Conservation (phyloP, 2,888 invertebrate genomes). For the Lasioglossum vierecki region DNA sequence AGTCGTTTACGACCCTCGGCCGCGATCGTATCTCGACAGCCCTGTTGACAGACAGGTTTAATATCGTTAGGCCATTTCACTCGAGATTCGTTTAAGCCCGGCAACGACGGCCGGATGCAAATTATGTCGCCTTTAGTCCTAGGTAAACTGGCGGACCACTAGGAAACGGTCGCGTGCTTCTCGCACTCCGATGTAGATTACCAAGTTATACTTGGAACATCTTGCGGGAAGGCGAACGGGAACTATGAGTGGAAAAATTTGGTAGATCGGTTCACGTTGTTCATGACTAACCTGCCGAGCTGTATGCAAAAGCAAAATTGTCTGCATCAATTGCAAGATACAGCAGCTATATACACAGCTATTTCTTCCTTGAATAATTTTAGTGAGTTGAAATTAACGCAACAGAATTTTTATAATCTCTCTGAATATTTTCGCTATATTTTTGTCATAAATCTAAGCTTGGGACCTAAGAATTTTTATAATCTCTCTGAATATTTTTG, state of each 20-base stretch:
- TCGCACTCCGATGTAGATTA: neutral
- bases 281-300: too few species aligned
- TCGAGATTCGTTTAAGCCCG: slow-evolving; percentile 59
- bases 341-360: neutral
- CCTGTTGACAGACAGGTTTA: slow-evolving; percentile 70
- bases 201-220: slow-evolving; percentile 26
- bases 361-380: too few species aligned
- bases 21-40: slow-evolving; percentile 71
- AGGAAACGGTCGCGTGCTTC: slow-evolving; percentile 10
- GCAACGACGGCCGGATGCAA: slow-evolving; percentile 45
- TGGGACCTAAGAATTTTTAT: too few species aligned
- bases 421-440: too few species aligned
- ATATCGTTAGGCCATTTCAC: slow-evolving; percentile 71
- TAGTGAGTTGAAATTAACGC: too few species aligned
- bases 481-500: too few species aligned
- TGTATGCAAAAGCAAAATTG: neutral
- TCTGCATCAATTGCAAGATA: neutral
- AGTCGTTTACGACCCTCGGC: slow-evolving; percentile 58
- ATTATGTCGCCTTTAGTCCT: slow-evolving; percentile 27
- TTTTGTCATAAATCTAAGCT: too few species aligned
- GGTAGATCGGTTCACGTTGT: too few species aligned
- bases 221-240: neutral
- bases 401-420: too few species aligned
- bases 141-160: slow-evolving; percentile 5
- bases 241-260: neutral